Conservation (phyloP, 1,140 invertebrate genomes). For the Patella vulgata region DNA sequence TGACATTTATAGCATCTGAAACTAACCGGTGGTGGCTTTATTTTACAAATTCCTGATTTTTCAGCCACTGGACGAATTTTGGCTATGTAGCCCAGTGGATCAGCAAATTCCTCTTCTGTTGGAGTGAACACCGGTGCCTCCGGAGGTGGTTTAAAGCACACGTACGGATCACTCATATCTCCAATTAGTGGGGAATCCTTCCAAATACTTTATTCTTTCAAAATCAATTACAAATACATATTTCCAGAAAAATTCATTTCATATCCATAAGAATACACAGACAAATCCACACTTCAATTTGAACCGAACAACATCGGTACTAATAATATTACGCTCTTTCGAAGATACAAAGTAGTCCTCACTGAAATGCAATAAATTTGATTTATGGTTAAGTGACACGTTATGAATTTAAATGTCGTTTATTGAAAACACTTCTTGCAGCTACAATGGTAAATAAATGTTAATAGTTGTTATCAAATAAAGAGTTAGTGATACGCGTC, state of each 20-base stretch:
- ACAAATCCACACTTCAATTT: conserved; percentile 19
- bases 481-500: no score
- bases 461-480: no score
- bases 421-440: no score
- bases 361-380: not conserved
- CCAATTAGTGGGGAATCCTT: not conserved
- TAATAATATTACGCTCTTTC: conserved; percentile 4
- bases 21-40: conserved; percentile 82
- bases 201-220: not conserved
- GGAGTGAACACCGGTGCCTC: conserved; percentile 89
- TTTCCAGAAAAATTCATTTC: conserved; percentile 17
- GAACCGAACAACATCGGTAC: conserved; percentile 43
- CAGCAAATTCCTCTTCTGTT: conserved; percentile 87
- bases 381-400: no score
- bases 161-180: conserved; percentile 45
- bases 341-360: conserved; percentile 26
- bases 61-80: conserved; percentile 85
- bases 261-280: conserved; percentile 29
- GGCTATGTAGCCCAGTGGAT: conserved; percentile 91
- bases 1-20: not conserved
- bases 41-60: conserved; percentile 88
- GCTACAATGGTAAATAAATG: no score
- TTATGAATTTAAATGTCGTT: no score
- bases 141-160: conserved; percentile 68
- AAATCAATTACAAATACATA: conserved; percentile 3